phyloP scores from a whole-genome alignment of 2,797 vertebrate genomes.

The Babyrousa celebensis region DNA sequence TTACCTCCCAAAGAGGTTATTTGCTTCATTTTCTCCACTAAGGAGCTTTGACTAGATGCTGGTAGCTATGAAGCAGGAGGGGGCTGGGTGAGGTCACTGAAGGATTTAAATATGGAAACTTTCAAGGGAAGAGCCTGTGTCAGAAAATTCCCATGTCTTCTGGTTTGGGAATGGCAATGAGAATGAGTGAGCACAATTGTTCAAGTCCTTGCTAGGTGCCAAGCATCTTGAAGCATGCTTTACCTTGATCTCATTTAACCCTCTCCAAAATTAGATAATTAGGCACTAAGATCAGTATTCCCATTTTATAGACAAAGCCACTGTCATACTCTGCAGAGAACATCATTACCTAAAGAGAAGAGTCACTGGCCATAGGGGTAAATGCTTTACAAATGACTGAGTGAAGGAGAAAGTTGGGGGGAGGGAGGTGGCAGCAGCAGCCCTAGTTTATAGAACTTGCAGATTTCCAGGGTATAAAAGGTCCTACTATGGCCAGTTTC shows the following conservation, averaged over 20 bases:
- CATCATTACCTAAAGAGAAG: not conserved
- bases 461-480: not conserved
- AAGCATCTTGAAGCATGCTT: not conserved
- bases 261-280: not conserved
- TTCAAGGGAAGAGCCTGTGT: not conserved
- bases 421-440: not conserved
- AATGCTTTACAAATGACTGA: not conserved
- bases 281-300: not conserved
- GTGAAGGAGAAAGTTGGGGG: accelerated
- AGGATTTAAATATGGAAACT: not conserved
- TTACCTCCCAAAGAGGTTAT: not conserved
- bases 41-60: not conserved
- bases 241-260: not conserved
- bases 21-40: not conserved
- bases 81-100: not conserved
- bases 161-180: not conserved
- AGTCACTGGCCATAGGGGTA: not conserved
- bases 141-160: not conserved
- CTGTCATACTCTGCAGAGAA: not conserved
- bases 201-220: not conserved
- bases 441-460: not conserved
- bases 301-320: not conserved
- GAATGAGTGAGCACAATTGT: not conserved
- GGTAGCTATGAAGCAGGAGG: not conserved
- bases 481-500: not conserved